phyloP scores from a whole-genome alignment of 2,888 invertebrate species.

The Drosophila planitibia region DNA sequence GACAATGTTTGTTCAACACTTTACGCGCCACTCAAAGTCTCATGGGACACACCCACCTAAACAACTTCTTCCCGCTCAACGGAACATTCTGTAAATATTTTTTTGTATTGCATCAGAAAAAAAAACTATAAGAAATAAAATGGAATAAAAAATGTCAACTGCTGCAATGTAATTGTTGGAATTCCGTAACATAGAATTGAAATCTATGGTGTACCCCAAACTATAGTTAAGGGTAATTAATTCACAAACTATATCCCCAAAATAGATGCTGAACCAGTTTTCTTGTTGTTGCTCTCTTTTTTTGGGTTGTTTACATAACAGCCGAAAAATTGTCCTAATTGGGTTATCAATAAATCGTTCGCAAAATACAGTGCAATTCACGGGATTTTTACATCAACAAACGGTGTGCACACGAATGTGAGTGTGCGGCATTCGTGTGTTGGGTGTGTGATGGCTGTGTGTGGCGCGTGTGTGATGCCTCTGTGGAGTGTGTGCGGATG shows the following conservation, averaged over 20 bases:
- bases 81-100: conserved; percentile 25
- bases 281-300: conserved; percentile 21
- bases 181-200: conserved; percentile 4
- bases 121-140: conserved; percentile 7
- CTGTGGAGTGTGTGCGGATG: conserved; percentile 5
- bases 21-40: conserved; percentile 51
- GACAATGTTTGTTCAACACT: conserved; percentile 49
- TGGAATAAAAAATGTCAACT: conserved; percentile 3
- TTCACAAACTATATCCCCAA: conserved; percentile 41
- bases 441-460: conserved; percentile 5
- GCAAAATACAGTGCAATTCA: conserved; percentile 61
- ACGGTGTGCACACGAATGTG: conserved; percentile 1
- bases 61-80: neutral
- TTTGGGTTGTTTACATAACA: conserved; percentile 47
- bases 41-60: conserved; percentile 16
- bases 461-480: conserved; percentile 4
- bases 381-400: conserved; percentile 46
- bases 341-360: conserved; percentile 68
- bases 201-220: conserved; percentile 21
- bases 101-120: conserved; percentile 21
- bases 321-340: conserved; percentile 61
- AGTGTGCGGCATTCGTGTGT: conserved; percentile 10
- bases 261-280: conserved; percentile 24
- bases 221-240: conserved; percentile 49
- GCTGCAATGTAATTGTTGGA: conserved; percentile 12